Conservation (phyloP, 2,113 vertebrate species). For the Colistium nudipinnis region DNA sequence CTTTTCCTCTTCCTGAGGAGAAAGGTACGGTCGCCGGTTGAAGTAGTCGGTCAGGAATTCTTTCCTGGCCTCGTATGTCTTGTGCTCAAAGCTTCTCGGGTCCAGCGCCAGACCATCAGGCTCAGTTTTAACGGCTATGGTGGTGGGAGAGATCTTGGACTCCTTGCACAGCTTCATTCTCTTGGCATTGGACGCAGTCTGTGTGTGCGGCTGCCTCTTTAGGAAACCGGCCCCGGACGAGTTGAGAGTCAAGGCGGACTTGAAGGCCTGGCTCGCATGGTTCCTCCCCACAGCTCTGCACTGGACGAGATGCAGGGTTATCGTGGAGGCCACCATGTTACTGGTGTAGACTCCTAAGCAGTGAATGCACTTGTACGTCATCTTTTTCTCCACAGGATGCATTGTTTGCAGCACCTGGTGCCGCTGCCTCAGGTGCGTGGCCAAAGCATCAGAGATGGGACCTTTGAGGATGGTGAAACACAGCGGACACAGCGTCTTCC, state of each 20-base stretch:
- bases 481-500: constrained; percentile 94
- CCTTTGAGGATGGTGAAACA: constrained; percentile 97
- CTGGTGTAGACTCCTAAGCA: constrained; percentile 97
- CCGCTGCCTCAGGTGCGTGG: constrained; percentile 91
- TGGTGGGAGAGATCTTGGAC: constrained; percentile 80
- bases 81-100: constrained; percentile 91
- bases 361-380: constrained; percentile 98
- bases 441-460: constrained; percentile 91
- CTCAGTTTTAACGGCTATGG: constrained; percentile 84
- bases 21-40: constrained; percentile 91
- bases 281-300: constrained; percentile 94
- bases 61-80: constrained; percentile 95
- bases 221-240: constrained; percentile 83
- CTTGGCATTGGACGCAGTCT: constrained; percentile 84
- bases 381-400: constrained; percentile 97
- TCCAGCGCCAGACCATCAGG: constrained; percentile 88
- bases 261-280: constrained; percentile 82
- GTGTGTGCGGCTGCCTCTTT: constrained; percentile 87
- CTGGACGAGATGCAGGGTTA: constrained; percentile 95
- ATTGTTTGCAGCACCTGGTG: constrained; percentile 98
- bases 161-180: constrained; percentile 83
- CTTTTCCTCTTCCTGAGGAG: constrained; percentile 90
- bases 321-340: constrained; percentile 98
- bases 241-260: constrained; percentile 80
- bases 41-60: constrained; percentile 96